Base-by-base conservation (phyloP, 2,113 vertebrate species). In the Aegithalos caudatus region DNA sequence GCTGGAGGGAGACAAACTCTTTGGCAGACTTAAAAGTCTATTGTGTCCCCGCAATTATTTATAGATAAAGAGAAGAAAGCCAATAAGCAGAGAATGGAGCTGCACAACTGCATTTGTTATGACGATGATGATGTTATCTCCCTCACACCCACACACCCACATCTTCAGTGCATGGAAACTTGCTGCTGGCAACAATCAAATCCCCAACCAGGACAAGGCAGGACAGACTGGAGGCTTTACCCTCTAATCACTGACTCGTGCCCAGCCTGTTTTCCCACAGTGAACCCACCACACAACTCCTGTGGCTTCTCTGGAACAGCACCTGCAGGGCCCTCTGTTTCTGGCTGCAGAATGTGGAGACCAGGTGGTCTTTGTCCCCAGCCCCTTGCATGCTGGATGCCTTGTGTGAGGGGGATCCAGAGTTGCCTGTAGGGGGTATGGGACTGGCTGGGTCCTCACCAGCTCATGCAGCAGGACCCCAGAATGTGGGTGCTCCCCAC, bases 41-140 rank as follows among this genome's bases (percentile, higher is more conserved):
- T 95, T 95, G 92, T 96, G 96, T 95, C 76, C 92, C 90, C 0
- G 6, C 93, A 96, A 95, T 97, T 97, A 97, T 96, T 97, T 96
- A 94, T 86, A 90, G 94, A 95, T 92, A 95, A 97, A 96, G 79
- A 94, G 90, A 94, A 94, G 84, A 94, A 96, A 94, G 94, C 90
- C 95, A 95, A 79, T 92, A 88, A 96, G 88, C 71, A 53, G 44
- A 54, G 92, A 91, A 79, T 17, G 58, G 76, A 88, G 82, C 88
- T 64, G 77, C 69, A 87, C 77, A 84, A 76, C 92, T 92, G 96
- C 88, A 76, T 86, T 66, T 94, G 90, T 83, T 66, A 62, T 72
- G 87, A 70, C 29, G 88, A 80, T 61, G 93, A 95, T 91, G 94
- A 96, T 94, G 90, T 81, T 95, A 82, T 92, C 84, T 78, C 50